These are phyloP conservation scores for Mamestra brassicae DNA, from an alignment of 2,888 invertebrate species.

Conservation along the genomic window DNA sequence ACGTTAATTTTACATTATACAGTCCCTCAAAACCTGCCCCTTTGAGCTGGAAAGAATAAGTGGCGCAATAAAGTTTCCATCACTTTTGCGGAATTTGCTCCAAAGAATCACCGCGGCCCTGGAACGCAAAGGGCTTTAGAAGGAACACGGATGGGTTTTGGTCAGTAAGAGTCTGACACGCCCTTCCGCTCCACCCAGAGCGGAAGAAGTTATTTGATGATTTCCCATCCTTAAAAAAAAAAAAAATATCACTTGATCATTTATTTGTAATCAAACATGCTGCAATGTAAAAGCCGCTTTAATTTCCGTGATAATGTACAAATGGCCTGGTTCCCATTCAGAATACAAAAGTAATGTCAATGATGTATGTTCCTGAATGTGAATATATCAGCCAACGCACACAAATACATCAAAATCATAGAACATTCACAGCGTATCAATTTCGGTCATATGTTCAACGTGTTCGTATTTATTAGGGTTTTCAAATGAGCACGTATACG, in stretches of 20 bases:
- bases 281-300: not conserved
- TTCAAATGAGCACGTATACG: conserved; percentile 68
- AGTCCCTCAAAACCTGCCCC: no score
- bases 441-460: conserved; percentile 33
- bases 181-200: no score
- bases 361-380: not conserved
- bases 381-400: not conserved
- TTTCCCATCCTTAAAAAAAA: no score
- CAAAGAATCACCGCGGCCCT: no score
- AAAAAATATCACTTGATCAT: not conserved
- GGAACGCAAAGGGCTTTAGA: no score
- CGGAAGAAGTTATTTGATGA: no score
- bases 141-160: no score
- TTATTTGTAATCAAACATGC: not conserved
- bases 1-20: no score
- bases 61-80: no score
- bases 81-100: no score
- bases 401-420: conserved; percentile 23
- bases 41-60: no score
- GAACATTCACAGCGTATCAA: conserved; percentile 34
- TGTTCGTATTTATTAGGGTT: conserved; percentile 39
- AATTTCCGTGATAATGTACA: not conserved
- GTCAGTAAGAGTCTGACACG: no score
- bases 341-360: not conserved
- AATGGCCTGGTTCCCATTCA: not conserved